These are phyloP conservation scores for Myathropa florea DNA, from an alignment of 2,888 invertebrate species.

Conservation along the genomic window DNA sequence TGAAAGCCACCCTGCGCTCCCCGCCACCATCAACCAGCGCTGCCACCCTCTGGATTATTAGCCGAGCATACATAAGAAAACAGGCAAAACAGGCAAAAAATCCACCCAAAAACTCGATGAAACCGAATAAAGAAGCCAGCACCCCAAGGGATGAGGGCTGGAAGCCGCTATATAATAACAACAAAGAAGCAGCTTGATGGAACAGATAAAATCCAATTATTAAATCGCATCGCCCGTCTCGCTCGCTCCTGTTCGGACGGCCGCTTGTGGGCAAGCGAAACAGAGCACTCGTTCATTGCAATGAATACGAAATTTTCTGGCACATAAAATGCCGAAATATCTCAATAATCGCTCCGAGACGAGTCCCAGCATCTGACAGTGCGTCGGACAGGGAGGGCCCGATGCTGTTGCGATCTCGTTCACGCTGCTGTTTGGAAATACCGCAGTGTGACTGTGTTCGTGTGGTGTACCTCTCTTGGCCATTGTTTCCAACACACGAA, in stretches of 20 bases:
- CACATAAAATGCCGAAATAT: slow-evolving; percentile 69
- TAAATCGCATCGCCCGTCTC: slow-evolving; percentile 77
- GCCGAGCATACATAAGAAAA: slow-evolving; percentile 29
- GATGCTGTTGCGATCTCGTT: background rate
- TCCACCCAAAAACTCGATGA: background rate
- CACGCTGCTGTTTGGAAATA: slow-evolving; percentile 17
- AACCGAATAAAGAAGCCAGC: slow-evolving; percentile 21
- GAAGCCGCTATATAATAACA: slow-evolving; percentile 79
- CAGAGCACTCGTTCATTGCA: slow-evolving; percentile 80
- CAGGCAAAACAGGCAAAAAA: slow-evolving; percentile 5
- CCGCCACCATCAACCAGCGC: slow-evolving; percentile 5
- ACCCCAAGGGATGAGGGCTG: slow-evolving; percentile 61
- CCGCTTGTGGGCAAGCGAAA: slow-evolving; percentile 77
- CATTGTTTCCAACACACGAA: slow-evolving; percentile 39
- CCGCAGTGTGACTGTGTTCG: slow-evolving; percentile 17
- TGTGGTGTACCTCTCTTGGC: slow-evolving; percentile 2
- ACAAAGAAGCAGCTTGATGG: slow-evolving; percentile 78
- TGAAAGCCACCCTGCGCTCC: slow-evolving; percentile 39
- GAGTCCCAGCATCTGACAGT: slow-evolving; percentile 14
- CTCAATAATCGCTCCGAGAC: slow-evolving; percentile 62
- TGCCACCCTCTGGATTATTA: slow-evolving; percentile 54
- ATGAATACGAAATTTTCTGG: slow-evolving; percentile 79
- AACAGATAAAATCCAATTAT: slow-evolving; percentile 81
- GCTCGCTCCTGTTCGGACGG: slow-evolving; percentile 73
- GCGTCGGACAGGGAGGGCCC: background rate